Base-by-base conservation (phyloP, 53 echinoderm and acorn worm species). In the Stichopus horrens region DNA sequence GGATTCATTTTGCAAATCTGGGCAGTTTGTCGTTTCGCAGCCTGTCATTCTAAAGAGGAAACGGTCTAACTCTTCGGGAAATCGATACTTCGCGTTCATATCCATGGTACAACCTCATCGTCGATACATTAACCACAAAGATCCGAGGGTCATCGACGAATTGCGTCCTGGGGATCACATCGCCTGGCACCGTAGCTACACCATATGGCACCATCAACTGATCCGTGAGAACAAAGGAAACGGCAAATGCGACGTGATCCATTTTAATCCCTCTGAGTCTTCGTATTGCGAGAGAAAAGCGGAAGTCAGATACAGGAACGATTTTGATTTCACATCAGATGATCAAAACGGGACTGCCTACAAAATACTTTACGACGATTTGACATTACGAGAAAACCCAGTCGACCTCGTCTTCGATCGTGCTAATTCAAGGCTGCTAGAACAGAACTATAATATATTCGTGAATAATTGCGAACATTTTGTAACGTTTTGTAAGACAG, bases 381-480 rank as follows among this genome's bases (percentile, higher is more conserved):
- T 52, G 4, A 59, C 66, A 18, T 53, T 65, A 23, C 23, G 18
- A 10, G 65, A 63, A 16, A 85, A 85, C 85, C 85, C 85, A 16
- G 5, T 85, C 0, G 66, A 85, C 4, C 85, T 85, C 5, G 67
- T 85, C 37, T 66, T 85, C 52, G 85, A 85, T 85, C 60, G 85
- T 10, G 85, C 85, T 22, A 67, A 21, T 18, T 85, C 85, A 5
- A 63, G 59, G 52, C 85, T 85, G 11, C 20, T 53, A 18, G 85
- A 85, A 5, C 14, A 16, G 9, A 59, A 85, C 51, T 85, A 65
- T 14, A 10, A 14, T 52, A 0, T 65, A 7, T 52, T 85, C 14
- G 59, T 14, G 11, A 85, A 85, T 37, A 85, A 85, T 67, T 85
- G 85, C 66, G 85, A 85, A 67, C 85, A 85, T 23, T 37, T 85